Evolutionary conservation across 2,113 vertebrate species (phyloP), one percentile per base, ranked within the genome.

Genomic region (Eonycteris spelaea): DNA sequence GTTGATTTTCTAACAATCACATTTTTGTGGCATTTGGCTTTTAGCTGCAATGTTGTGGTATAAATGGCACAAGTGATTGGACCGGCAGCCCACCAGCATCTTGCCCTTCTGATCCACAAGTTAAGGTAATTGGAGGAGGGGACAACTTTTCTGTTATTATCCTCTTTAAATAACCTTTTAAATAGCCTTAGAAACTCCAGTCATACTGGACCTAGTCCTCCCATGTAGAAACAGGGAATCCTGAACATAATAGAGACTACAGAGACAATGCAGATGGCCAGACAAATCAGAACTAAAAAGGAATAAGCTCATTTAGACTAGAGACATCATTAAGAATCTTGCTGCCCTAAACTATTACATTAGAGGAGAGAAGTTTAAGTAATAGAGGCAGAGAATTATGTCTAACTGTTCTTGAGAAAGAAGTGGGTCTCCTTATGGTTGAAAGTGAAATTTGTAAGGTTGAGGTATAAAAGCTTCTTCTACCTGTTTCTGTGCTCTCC

Each of bases 11-110:
- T 97, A 97, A 97, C 38, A 14, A 75, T 68, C 26, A 35, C 35
- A 7, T 74, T 86, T 93, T 70, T 0, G 40, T 59, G 53, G 77
- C 19, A 1, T 82, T 96, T 97, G 67, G 2, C 19, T 95, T 97
- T 79, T 59, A 98, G 98, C 68, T 98, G 38, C 33, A 97, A 3
- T 98, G 98, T 57, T 98, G 98, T 75, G 98, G 98, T 90, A 28
- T 98, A 78, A 98, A 98, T 71, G 51, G 91, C 19, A 97, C 97
- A 1, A 92, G 59, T 12, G 96, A 98, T 33, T 98, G 98, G 98
- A 26, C 0, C 0, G 0, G 1, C 0, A 0, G 2, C 5, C 45
- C 13, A 77, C 98, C 98, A 55, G 5, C 6, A 40, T 97, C 97
- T 77, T 98, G 98, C 75, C 98, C 98, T 4, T 0, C 0, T 14